Evolutionary conservation across 2,797 vertebrate genomes (phyloP), one percentile per base, ranked within the genome.

Genomic region (Silurus lanzhouensis): DNA sequence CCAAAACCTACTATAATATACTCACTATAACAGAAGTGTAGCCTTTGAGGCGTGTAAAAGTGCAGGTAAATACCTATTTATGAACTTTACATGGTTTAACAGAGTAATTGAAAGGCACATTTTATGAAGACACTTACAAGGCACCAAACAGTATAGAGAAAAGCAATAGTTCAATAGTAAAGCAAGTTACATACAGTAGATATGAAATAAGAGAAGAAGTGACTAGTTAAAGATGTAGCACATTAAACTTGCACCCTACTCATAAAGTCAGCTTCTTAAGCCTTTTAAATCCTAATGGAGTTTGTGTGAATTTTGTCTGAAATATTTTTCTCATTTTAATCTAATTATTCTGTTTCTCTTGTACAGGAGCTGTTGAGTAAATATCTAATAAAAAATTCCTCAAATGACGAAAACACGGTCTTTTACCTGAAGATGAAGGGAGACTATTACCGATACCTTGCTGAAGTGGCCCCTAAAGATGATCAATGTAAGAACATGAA

Each of bases 391-490:
- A 88, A 91, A 85, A 95, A 97, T 86, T 94, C 96, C 89, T 94
- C 91, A 92, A 94, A 93, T 83, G 66, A 95, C 17, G 98, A 99
- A 94, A 97, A 98, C 94, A 95, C 97, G 93, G 98, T 99, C 83
- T 99, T 99, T 94, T 99, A 99, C 92, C 95, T 98, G 94, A 99
- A 99, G 95, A 99, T 99, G 98, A 99, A 99, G 91, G 98, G 98
- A 72, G 98, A 99, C 91, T 99, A 99, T 91, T 97, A 94, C 92
- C 97, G 98, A 95, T 99, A 99, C 94, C 97, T 99, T 83, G 97
- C 98, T 90, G 98, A 99, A 92, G 97, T 99, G 88, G 97, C 97
- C n/a, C 90, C 90, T 91, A 96, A 94, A 85, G 96, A 96, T 5
- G 93, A 95, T 86, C 95, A 93, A 89, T 89, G 98, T 99, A 88